Conservation (phyloP, 2,113 vertebrate species). For the Nestor notabilis region DNA sequence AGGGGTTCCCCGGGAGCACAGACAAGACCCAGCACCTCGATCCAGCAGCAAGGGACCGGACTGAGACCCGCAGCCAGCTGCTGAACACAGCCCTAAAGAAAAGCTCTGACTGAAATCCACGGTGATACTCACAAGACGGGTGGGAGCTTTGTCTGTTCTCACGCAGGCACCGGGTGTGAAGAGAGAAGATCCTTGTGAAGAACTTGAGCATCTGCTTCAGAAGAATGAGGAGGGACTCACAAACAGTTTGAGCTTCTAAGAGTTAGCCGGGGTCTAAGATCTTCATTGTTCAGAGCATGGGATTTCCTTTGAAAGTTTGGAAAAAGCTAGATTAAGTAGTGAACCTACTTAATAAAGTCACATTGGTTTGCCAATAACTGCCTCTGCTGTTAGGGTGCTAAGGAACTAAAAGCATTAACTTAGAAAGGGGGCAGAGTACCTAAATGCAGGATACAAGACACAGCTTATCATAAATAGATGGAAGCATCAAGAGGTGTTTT, state of each 20-base stretch:
- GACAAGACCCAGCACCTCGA: rapidly evolving
- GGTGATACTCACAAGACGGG: background rate
- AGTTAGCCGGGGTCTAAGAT: conserved; percentile 59
- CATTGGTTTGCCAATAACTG: rapidly evolving
- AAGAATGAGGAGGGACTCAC: background rate
- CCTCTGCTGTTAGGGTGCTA: rapidly evolving
- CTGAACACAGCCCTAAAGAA: background rate
- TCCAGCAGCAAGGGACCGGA: rapidly evolving
- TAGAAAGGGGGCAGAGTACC: background rate
- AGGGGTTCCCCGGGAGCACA: rapidly evolving
- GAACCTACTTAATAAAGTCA: background rate
- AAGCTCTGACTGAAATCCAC: background rate
- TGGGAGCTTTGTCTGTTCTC: background rate
- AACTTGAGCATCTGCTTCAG: conserved; percentile 17
- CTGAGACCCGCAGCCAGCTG: background rate
- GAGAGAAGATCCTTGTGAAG: background rate
- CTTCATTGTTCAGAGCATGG: conserved; percentile 34
- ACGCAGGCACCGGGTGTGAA: background rate
- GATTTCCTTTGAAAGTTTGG: background rate
- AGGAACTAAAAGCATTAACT: background rate
- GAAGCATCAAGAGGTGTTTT: background rate
- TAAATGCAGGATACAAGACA: background rate
- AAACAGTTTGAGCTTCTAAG: background rate
- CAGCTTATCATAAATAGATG: rapidly evolving
- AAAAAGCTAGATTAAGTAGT: background rate